A percentile compares a stretch with the other conserved stretches of the same genome.
Evolutionary conservation across 1,140 invertebrate genomes (phyloP).

Genomic region (Pseudachorutes palmiensis): DNA sequence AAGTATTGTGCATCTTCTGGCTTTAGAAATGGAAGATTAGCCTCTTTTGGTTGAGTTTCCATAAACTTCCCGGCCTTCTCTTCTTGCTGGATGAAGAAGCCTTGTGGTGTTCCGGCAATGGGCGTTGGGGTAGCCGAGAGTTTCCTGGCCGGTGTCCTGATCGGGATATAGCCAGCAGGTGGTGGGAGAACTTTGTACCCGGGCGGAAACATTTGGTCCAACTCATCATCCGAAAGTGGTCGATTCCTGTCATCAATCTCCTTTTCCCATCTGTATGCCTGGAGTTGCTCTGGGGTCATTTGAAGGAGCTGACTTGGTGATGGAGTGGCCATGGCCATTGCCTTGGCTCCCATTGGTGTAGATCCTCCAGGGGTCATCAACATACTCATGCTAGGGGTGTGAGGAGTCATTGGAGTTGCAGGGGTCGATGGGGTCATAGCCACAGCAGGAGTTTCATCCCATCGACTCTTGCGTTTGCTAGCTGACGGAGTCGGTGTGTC

Average conservation of each 20-base stretch:
- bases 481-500: constrained; percentile 86
- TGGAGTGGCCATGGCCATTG: constrained; percentile 96
- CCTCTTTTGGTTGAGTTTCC: constrained; percentile 91
- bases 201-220: constrained; percentile 93
- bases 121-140: constrained; percentile 96
- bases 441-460: constrained; percentile 92
- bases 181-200: constrained; percentile 96
- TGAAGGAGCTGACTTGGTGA: constrained; percentile 88
- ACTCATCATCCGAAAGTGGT: constrained; percentile 90
- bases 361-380: constrained; percentile 60
- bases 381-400: constrained; percentile 50
- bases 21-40: constrained; percentile 96
- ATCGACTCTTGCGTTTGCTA: constrained; percentile 79
- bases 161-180: constrained; percentile 90
- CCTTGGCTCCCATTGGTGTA: constrained; percentile 91
- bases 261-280: constrained; percentile 96
- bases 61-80: constrained; percentile 78
- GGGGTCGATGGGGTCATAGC: constrained; percentile 58
- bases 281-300: constrained; percentile 98
- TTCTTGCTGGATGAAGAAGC: constrained; percentile 89
- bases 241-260: constrained; percentile 98
- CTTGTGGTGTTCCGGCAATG: constrained; percentile 80
- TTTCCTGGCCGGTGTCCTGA: constrained; percentile 93
- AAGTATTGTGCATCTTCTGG: constrained; percentile 99
- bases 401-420: constrained; percentile 48